Conservation (phyloP, 2,113 vertebrate species). For the Syngnathoides biaculeatus region DNA sequence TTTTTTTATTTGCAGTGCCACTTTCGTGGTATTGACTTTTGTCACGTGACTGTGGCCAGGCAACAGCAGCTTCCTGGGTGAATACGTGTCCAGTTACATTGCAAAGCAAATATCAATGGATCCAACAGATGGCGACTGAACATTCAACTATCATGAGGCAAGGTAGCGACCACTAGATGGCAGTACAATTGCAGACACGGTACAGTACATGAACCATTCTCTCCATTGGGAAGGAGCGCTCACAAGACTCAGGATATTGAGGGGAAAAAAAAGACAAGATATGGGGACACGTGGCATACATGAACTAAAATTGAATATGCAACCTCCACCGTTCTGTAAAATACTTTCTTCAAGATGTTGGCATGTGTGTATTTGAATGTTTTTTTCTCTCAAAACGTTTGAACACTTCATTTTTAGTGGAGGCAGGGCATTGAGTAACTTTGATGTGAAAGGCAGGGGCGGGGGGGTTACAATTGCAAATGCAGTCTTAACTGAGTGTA, state of each 20-base stretch:
- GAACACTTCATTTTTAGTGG: too few species aligned
- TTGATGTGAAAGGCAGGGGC: too few species aligned
- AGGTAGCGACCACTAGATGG: conserved; percentile 47
- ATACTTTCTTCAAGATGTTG: too few species aligned
- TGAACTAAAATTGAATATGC: too few species aligned
- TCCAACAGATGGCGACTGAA: conserved; percentile 53
- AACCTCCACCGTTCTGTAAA: too few species aligned
- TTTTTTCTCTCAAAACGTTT: not conserved
- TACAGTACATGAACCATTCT: not conserved
- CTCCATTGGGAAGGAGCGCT: not conserved
- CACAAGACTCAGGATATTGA: too few species aligned
- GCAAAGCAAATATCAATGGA: conserved; percentile 54
- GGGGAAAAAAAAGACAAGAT: too few species aligned
- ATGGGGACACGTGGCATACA: too few species aligned
- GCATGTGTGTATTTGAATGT: not conserved
- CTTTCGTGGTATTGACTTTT: not conserved
- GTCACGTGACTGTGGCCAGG: conserved; percentile 33
- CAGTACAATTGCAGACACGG: conserved; percentile 5
- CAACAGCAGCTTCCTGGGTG: conserved; percentile 39
- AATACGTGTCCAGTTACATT: conserved; percentile 59
- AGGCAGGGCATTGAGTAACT: too few species aligned
- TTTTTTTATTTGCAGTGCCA: not conserved
- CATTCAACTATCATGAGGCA: not conserved
- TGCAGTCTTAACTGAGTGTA: too few species aligned
- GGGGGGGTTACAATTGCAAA: too few species aligned